A percentile compares a stretch with the other conserved stretches of the same genome.
These are phyloP conservation scores for Drosophila erecta DNA, from an alignment of 1,140 invertebrate genomes.

Conservation along the genomic window DNA sequence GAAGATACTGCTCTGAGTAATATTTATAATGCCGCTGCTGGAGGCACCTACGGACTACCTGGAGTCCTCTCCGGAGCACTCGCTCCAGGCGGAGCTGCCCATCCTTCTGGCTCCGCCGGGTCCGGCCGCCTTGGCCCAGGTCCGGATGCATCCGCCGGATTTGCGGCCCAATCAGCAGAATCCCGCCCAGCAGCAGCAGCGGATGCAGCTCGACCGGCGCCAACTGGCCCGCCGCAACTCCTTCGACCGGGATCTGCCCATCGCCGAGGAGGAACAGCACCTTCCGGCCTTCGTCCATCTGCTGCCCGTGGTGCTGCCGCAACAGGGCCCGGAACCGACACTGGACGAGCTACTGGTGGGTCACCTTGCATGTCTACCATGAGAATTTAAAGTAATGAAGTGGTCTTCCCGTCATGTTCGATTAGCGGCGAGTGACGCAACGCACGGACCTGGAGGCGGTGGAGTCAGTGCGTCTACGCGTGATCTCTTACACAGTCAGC, in stretches of 20 bases:
- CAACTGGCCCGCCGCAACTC: slow-evolving; percentile 49
- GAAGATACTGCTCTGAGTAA: not conserved
- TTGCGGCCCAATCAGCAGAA: slow-evolving; percentile 50
- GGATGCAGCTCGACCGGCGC: slow-evolving; percentile 43
- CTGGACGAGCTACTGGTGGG: slow-evolving; percentile 87
- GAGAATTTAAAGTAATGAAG: no score
- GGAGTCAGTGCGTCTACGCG: slow-evolving; percentile 87
- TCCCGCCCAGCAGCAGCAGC: slow-evolving; percentile 43
- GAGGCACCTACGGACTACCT: slow-evolving; percentile 71
- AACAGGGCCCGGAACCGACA: slow-evolving; percentile 85
- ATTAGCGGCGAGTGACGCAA: slow-evolving; percentile 81
- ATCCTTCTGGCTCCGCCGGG: slow-evolving; percentile 55
- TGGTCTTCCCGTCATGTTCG: not conserved
- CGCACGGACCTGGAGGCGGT: slow-evolving; percentile 87
- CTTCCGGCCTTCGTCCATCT: slow-evolving; percentile 82
- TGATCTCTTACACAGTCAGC: slow-evolving; percentile 87
- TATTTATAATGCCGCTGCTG: slow-evolving; percentile 59
- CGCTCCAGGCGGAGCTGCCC: slow-evolving; percentile 66
- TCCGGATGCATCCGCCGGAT: slow-evolving; percentile 59
- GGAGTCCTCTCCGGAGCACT: slow-evolving; percentile 72
- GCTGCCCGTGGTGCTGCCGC: slow-evolving; percentile 86
- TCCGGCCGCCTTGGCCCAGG: slow-evolving; percentile 63
- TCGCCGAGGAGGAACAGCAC: slow-evolving; percentile 66
- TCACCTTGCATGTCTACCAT: not conserved
- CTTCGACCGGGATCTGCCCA: slow-evolving; percentile 71